Percentiles rank a stretch among this genome's conserved stretches.
phyloP scores from a whole-genome alignment of 1,140 invertebrate genomes.

The Magallana angulata region DNA sequence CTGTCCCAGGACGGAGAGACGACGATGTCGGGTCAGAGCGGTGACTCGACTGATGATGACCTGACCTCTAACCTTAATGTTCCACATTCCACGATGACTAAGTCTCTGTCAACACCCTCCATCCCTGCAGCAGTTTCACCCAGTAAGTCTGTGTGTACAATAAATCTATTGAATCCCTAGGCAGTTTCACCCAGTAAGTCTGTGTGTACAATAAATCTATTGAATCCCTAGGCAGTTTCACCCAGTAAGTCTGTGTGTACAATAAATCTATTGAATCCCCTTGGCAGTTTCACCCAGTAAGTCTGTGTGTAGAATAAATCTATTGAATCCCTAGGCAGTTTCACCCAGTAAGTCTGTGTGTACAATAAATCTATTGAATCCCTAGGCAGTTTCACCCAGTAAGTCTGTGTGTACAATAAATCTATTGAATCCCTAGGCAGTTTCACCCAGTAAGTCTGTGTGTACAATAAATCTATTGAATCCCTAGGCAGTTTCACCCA shows the following conservation, averaged over 20 bases:
- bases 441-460: too few species aligned
- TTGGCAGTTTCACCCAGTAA: conserved; percentile 83
- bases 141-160: conserved; percentile 66
- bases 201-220: not conserved
- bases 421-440: too few species aligned
- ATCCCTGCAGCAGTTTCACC: conserved; percentile 86
- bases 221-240: not conserved
- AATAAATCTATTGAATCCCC: too few species aligned
- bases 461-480: too few species aligned
- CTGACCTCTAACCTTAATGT: conserved; percentile 81
- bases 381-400: conserved; percentile 84
- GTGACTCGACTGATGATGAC: conserved; percentile 62
- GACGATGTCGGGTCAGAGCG: conserved; percentile 49
- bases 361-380: conserved; percentile 77
- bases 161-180: too few species aligned
- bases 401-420: conserved; percentile 58
- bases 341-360: conserved; percentile 78
- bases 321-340: conserved; percentile 84
- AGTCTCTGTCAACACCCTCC: conserved; percentile 93
- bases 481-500: conserved; percentile 82
- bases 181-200: too few species aligned
- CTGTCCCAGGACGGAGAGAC: conserved; percentile 31
- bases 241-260: conserved; percentile 73
- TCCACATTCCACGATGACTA: conserved; percentile 89
- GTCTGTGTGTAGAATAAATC: conserved; percentile 37